phyloP scores from a whole-genome alignment of 2,113 vertebrate species.

The Festucalex cinctus region DNA sequence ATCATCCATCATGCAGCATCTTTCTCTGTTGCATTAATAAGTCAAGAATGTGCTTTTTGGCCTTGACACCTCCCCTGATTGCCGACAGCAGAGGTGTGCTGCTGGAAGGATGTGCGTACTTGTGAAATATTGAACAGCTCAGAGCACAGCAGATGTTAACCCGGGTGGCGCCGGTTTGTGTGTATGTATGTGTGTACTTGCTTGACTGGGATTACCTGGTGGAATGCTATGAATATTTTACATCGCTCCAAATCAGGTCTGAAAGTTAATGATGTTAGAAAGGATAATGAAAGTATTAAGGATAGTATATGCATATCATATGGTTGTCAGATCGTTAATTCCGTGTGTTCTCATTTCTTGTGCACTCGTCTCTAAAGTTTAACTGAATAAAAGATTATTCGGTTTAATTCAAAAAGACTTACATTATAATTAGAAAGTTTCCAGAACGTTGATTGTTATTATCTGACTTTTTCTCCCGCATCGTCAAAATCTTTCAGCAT shows the following conservation, averaged over 20 bases:
- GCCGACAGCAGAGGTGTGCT: conserved; percentile 22
- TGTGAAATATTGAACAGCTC: conserved; percentile 53
- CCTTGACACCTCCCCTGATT: conserved; percentile 13
- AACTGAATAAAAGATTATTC: background rate
- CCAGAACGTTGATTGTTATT: background rate
- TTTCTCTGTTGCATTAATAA: conserved; percentile 40
- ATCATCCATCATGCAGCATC: conserved; percentile 25
- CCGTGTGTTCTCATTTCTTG: conserved; percentile 7
- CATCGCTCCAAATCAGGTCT: conserved; percentile 22
- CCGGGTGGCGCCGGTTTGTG: conserved; percentile 7
- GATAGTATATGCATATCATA: conserved; percentile 3
- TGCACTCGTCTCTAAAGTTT: conserved; percentile 1
- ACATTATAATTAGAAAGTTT: background rate
- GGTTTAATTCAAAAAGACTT: background rate
- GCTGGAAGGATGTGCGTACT: conserved; percentile 27
- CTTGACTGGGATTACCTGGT: conserved; percentile 27
- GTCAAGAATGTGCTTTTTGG: conserved; percentile 32
- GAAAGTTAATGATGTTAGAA: conserved; percentile 23
- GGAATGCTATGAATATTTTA: conserved; percentile 44
- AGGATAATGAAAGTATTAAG: conserved; percentile 5
- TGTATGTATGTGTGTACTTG: conserved; percentile 1
- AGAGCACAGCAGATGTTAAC: conserved; percentile 49
- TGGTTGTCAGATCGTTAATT: conserved; percentile 10
- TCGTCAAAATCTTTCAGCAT: background rate
- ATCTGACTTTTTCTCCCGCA: background rate